Evolutionary conservation across 2,888 invertebrate species (phyloP).

Genomic region (Tortrix viridana): DNA sequence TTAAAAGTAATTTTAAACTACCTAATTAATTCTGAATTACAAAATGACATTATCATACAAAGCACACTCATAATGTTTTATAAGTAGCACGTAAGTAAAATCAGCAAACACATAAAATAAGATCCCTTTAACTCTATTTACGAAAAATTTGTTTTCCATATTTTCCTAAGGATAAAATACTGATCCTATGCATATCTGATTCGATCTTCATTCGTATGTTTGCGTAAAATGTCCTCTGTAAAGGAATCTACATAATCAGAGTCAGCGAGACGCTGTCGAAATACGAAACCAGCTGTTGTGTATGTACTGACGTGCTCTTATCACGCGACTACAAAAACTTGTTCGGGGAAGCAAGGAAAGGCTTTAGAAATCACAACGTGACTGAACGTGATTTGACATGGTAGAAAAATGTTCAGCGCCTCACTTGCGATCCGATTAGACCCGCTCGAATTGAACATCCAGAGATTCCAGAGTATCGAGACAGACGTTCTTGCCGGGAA

Average conservation of each 20-base stretch:
- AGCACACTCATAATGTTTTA: conserved; percentile 2
- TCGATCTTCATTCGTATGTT: conserved; percentile 75
- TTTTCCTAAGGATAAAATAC: conserved; percentile 68
- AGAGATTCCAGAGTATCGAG: conserved; percentile 17
- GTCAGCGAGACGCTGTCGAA: conserved; percentile 69
- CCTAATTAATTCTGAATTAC: not conserved
- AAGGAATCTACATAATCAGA: conserved; percentile 77
- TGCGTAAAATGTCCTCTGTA: conserved; percentile 72
- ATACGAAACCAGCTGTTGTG: conserved; percentile 57
- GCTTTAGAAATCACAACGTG: conserved; percentile 7
- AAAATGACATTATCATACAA: not conserved
- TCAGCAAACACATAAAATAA: conserved; percentile 46
- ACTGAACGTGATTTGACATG: conserved; percentile 11
- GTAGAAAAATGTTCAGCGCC: conserved; percentile 17
- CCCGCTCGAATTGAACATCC: conserved; percentile 34
- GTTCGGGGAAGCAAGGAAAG: conserved; percentile 1
- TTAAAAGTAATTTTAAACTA: not conserved
- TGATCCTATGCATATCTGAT: conserved; percentile 79
- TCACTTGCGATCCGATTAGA: conserved; percentile 18
- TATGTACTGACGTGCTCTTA: conserved; percentile 46
- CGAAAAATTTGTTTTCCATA: conserved; percentile 61
- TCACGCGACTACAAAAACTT: conserved; percentile 37
- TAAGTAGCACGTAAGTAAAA: conserved; percentile 38
- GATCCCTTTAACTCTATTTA: conserved; percentile 64
- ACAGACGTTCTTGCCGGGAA: conserved; percentile 1